Evolutionary conservation across 2,888 invertebrate species (phyloP).

Genomic region (Phalera bucephala): DNA sequence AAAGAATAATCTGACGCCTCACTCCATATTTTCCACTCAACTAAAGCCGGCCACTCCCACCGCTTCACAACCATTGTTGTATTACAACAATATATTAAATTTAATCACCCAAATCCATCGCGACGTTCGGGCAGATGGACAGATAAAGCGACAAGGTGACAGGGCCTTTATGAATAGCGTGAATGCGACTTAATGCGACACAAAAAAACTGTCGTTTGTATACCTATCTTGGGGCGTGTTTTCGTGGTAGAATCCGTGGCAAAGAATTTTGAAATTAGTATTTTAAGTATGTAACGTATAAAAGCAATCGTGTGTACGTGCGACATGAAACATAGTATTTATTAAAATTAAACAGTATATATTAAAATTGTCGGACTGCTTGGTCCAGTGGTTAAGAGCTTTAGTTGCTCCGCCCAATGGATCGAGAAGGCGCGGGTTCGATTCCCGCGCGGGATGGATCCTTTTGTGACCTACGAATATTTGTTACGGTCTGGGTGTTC

Average conservation of each 20-base stretch:
- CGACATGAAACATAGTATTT: no score
- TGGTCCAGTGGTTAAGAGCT: no score
- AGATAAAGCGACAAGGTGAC: conserved; percentile 36
- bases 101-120: conserved; percentile 33
- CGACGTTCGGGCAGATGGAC: conserved; percentile 23
- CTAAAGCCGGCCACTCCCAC: conserved; percentile 22
- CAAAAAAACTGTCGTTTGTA: conserved; percentile 42
- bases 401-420: no score
- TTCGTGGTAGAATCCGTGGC: conserved; percentile 12
- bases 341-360: no score
- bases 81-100: conserved; percentile 24
- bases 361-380: no score
- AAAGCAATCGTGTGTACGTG: no score
- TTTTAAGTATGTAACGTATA: no score
- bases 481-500: no score
- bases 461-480: no score
- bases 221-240: conserved; percentile 11
- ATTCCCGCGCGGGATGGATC: no score
- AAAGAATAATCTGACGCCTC: conserved; percentile 2
- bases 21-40: conserved; percentile 11
- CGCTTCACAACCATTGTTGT: conserved; percentile 30
- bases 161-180: conserved; percentile 31
- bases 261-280: no score
- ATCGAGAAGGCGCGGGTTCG: no score
- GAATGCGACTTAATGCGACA: conserved; percentile 42